These are phyloP conservation scores for Saimiri boliviensis DNA, from an alignment of 2,113 vertebrate species.

Conservation along the genomic window DNA sequence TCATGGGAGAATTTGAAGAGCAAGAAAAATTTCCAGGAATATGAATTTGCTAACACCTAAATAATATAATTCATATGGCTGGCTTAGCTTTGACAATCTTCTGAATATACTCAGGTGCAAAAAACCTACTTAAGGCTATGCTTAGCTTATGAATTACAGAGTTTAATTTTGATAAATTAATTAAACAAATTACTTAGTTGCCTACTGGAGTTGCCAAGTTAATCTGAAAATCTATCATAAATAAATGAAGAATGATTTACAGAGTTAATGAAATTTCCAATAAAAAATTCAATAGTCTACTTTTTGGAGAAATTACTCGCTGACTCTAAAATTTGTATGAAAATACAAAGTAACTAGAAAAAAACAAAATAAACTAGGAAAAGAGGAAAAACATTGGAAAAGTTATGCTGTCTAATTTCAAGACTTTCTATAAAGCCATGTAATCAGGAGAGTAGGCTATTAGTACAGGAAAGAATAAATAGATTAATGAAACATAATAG, in stretches of 20 bases:
- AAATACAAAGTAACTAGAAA: neutral
- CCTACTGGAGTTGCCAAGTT: neutral
- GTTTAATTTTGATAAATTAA: neutral
- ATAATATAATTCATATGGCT: neutral
- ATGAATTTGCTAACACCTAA: neutral
- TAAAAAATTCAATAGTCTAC: neutral
- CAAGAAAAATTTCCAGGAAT: neutral
- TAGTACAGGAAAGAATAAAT: neutral
- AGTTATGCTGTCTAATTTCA: neutral
- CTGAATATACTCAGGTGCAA: neutral
- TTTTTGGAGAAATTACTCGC: neutral
- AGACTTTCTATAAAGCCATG: neutral
- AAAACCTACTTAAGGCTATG: neutral
- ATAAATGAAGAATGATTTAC: conserved; percentile 4
- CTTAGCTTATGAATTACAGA: neutral
- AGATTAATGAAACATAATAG: neutral
- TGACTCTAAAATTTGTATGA: neutral
- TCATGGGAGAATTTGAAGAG: neutral
- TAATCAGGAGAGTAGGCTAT: neutral
- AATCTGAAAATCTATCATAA: neutral
- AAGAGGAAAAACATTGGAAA: neutral
- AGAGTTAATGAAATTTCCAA: neutral
- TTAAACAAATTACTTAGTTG: conserved; percentile 4
- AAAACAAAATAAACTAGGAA: neutral
- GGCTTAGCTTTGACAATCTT: neutral